Base-by-base conservation (phyloP, 2,888 invertebrate genomes). In the Heliconius ethilla region DNA sequence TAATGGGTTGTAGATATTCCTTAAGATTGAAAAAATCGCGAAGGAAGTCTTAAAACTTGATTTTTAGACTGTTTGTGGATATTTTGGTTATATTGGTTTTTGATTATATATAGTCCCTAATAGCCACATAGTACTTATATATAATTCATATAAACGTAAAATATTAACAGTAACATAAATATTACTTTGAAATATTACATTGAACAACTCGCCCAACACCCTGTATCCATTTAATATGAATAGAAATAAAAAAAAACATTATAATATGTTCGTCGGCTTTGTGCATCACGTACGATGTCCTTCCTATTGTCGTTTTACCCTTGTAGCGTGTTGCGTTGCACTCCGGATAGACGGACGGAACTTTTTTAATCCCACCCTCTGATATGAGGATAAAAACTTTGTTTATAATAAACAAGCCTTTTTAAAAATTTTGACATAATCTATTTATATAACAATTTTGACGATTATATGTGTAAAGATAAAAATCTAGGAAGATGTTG, bases 241-340 rank as follows among this genome's bases (percentile, higher is more conserved):
- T 72, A 66, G 62, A 78, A 79, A 78, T 86, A 89, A 89, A 88
- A 87, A 89, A 87, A 89, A 86, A 11, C 81, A 85, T 89, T 88
- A 89, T 94, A 94, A 94, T 94, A 91, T 90, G 89, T 84, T 86
- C 84, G 83, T 83, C 83, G 83, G 87, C 90, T 89, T 94, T 94
- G 93, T 93, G 89, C 85, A 86, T 87, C 94, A 94, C 94, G 94
- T 94, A 90, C 91, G 83, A 83, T 87, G 91, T 91, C 92, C 93
- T 92, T 90, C 90, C 91, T 91, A 92, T 92, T 88, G 87, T 63
- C 70, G 22, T 40, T 25, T n/a, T 55, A 84, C 85, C 84, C 79
- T 80, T 77, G 80, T 83, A 69, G 62, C 63, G 67, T 25, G 73
- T 13, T 62, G 74, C 74, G 40, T 27, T 74, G 74, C 63, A 22